Evolutionary conservation across 2,888 invertebrate species (phyloP).

Genomic region (Hartigia nigra): DNA sequence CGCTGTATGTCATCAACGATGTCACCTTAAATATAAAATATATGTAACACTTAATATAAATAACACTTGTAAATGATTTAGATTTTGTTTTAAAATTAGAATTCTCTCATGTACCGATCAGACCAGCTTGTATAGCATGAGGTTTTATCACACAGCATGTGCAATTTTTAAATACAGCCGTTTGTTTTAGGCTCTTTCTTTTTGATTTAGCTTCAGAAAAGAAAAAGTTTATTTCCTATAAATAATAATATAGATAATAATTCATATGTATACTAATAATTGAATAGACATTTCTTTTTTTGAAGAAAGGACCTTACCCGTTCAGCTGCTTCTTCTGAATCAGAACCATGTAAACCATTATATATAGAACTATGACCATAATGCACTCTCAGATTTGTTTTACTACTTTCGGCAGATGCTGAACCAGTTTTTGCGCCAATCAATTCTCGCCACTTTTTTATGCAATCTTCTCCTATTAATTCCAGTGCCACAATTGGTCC

Average conservation of each 20-base stretch:
- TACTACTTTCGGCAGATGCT: constrained; percentile 69
- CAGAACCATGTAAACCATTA: constrained; percentile 79
- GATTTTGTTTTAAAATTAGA: neutral
- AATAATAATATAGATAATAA: constrained; percentile 22
- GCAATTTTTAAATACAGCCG: constrained; percentile 74
- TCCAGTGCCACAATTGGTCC: constrained; percentile 79
- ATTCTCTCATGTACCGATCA: constrained; percentile 57
- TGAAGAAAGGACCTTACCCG: constrained; percentile 58
- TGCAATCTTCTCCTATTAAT: constrained; percentile 78
- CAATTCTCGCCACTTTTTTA: constrained; percentile 70
- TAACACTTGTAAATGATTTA: neutral
- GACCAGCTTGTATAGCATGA: constrained; percentile 83
- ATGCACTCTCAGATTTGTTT: constrained; percentile 73
- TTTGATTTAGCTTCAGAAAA: constrained; percentile 68
- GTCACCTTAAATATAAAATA: constrained; percentile 69
- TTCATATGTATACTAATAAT: constrained; percentile 4
- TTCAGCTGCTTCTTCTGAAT: constrained; percentile 69
- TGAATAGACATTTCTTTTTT: too few relatives aligned
- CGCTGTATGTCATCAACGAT: constrained; percentile 80
- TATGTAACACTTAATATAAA: constrained; percentile 1
- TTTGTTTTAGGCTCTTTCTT: constrained; percentile 66
- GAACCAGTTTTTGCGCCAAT: constrained; percentile 74
- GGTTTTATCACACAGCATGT: constrained; percentile 91
- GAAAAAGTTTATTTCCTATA: constrained; percentile 74
- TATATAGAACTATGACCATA: constrained; percentile 77